Conservation (phyloP, 1,140 invertebrate genomes). For the Penaeus indicus region DNA sequence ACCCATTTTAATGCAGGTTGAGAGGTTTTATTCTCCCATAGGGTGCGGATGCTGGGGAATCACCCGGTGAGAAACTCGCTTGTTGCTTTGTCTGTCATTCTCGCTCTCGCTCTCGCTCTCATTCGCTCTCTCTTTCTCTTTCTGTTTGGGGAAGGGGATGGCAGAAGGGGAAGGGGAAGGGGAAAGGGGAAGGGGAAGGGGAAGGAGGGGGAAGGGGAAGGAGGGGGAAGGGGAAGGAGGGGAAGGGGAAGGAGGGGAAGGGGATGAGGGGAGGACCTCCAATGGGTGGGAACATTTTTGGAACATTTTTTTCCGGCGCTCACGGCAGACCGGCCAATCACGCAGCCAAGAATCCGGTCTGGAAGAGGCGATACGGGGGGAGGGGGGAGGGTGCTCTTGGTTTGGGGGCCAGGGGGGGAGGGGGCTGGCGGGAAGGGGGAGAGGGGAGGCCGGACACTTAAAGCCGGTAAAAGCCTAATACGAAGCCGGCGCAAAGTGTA, state of each 20-base stretch:
- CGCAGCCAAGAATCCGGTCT: slow-evolving; percentile 28
- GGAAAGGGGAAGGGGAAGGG: neutral
- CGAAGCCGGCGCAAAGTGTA: slow-evolving; percentile 41
- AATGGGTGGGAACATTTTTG: neutral
- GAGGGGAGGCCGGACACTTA: slow-evolving; percentile 24
- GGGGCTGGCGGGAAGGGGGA: neutral
- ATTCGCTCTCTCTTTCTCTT: no score
- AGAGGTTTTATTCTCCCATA: no score
- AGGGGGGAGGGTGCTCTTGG: neutral
- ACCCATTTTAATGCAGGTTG: neutral
- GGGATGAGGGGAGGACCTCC: neutral
- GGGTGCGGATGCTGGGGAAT: no score
- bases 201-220: neutral
- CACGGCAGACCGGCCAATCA: neutral
- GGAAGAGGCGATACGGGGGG: neutral
- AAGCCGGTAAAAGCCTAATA: slow-evolving; percentile 29
- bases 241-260: neutral
- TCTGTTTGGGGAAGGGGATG: neutral
- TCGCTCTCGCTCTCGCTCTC: no score
- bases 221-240: neutral
- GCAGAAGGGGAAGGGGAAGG: neutral
- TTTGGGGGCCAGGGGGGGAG: neutral
- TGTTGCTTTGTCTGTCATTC: no score
- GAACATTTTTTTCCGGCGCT: neutral
- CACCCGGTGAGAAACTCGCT: no score